Conservation (phyloP, 2,888 invertebrate genomes). For the Amiota communis region DNA sequence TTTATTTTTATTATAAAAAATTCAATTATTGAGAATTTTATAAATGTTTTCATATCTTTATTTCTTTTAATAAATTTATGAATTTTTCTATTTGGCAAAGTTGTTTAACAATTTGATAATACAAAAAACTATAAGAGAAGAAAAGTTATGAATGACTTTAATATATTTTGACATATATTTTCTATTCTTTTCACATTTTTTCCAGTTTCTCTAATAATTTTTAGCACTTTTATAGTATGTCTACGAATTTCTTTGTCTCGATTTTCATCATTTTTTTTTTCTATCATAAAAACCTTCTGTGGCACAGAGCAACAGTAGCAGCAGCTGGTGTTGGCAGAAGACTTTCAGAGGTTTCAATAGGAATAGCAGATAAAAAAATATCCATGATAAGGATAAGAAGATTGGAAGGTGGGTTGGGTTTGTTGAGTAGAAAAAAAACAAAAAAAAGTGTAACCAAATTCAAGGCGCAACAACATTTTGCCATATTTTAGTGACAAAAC, state of each 20-base stretch:
- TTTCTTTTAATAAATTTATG: neutral
- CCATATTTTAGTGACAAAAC: conserved; percentile 14
- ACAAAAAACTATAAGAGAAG: no score
- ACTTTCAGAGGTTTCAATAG: neutral
- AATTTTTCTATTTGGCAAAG: no score
- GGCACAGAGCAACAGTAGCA: no score
- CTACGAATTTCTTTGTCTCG: neutral
- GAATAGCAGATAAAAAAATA: neutral
- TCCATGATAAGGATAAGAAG: neutral
- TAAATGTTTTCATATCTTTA: neutral
- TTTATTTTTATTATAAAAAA: no score
- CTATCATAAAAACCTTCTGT: neutral
- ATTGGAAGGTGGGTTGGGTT: no score
- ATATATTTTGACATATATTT: conserved; percentile 18
- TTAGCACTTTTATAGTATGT: conserved; percentile 11
- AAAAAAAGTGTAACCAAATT: no score
- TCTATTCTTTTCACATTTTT: no score
- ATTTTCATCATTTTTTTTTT: neutral
- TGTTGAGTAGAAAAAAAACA: no score
- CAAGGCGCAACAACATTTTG: neutral
- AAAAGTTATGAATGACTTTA: conserved; percentile 30
- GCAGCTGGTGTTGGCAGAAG: conserved; percentile 11
- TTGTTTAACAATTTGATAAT: no score
- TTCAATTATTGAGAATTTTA: neutral
- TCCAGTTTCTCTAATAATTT: neutral